Conservation (phyloP, 2,113 vertebrate species). For the Amphiprion ocellaris region DNA sequence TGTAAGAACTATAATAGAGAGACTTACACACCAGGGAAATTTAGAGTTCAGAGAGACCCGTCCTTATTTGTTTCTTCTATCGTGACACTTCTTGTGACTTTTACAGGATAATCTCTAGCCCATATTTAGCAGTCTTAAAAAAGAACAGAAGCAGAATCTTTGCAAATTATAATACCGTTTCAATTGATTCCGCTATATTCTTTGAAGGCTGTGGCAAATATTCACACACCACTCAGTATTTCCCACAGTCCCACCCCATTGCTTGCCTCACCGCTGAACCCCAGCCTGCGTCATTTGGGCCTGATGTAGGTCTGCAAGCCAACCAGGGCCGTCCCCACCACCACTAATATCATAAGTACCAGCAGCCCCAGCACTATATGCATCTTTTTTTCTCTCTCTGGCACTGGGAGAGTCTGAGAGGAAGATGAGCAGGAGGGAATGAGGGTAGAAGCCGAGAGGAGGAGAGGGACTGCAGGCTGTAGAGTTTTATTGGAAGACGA, state of each 20-base stretch:
- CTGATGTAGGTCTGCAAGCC: slow-evolving; percentile 52
- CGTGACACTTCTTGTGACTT: too few species aligned
- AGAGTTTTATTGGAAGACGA: slow-evolving; percentile 25
- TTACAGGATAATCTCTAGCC: neutral
- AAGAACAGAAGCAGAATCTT: slow-evolving; percentile 6
- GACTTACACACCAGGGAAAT: neutral
- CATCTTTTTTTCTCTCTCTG: slow-evolving; percentile 38
- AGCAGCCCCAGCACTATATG: slow-evolving; percentile 29
- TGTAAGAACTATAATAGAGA: neutral
- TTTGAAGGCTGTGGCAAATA: slow-evolving; percentile 53
- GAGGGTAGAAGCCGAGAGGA: slow-evolving; percentile 16
- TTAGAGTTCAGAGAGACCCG: too few species aligned
- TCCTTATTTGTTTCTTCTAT: too few species aligned
- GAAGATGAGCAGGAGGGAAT: slow-evolving; percentile 27
- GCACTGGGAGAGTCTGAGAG: slow-evolving; percentile 21
- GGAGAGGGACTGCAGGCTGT: neutral
- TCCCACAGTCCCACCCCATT: slow-evolving; percentile 75
- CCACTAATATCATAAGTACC: slow-evolving; percentile 66
- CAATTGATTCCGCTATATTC: slow-evolving; percentile 32
- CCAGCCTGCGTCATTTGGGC: slow-evolving; percentile 77
- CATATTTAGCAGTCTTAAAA: slow-evolving; percentile 34
- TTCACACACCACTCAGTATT: slow-evolving; percentile 44
- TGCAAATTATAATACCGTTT: slow-evolving; percentile 13
- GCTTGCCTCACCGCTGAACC: slow-evolving; percentile 72
- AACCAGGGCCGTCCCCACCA: slow-evolving; percentile 61